A percentile compares a stretch with the other conserved stretches of the same genome.
phyloP scores from a whole-genome alignment of 2,797 vertebrate species.

The Taenioides sp. region DNA sequence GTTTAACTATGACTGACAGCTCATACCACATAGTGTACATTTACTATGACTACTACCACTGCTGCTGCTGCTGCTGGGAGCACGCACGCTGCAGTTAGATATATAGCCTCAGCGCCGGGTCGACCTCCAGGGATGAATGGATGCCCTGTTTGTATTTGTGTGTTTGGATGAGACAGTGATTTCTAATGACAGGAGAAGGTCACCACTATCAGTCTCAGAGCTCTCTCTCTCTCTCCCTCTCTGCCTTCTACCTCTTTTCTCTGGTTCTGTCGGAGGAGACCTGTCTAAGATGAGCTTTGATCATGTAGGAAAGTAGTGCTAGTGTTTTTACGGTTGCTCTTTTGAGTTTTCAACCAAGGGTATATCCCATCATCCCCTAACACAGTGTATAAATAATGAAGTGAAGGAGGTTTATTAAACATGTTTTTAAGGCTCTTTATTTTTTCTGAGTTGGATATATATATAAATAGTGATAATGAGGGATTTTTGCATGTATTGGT shows the following conservation, averaged over 20 bases:
- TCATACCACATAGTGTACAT: conserved; percentile 21
- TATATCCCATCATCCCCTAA: not conserved
- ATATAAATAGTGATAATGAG: no score
- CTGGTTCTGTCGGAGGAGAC: conserved; percentile 13
- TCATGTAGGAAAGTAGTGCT: conserved; percentile 24
- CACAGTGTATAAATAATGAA: not conserved
- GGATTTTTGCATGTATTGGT: no score
- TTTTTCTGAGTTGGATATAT: not conserved
- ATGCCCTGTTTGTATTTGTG: conserved; percentile 27
- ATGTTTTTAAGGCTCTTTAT: not conserved
- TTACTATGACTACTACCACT: not conserved
- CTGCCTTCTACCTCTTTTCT: not conserved
- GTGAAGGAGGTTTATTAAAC: not conserved
- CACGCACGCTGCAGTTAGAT: conserved; percentile 8
- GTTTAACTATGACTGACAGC: conserved; percentile 55
- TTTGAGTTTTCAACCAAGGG: not conserved
- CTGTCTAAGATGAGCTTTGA: conserved; percentile 27
- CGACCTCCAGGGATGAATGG: conserved; percentile 34
- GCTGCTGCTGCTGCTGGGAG: not conserved
- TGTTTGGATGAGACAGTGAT: conserved; percentile 42
- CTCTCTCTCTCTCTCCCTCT: conserved; percentile 12
- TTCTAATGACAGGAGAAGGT: conserved; percentile 66
- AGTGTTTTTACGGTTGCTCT: conserved; percentile 16
- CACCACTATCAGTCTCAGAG: conserved; percentile 52
- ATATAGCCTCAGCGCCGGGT: conserved; percentile 26